phyloP scores from a whole-genome alignment of 1,140 invertebrate species.

The Drosophila ercepeae region DNA sequence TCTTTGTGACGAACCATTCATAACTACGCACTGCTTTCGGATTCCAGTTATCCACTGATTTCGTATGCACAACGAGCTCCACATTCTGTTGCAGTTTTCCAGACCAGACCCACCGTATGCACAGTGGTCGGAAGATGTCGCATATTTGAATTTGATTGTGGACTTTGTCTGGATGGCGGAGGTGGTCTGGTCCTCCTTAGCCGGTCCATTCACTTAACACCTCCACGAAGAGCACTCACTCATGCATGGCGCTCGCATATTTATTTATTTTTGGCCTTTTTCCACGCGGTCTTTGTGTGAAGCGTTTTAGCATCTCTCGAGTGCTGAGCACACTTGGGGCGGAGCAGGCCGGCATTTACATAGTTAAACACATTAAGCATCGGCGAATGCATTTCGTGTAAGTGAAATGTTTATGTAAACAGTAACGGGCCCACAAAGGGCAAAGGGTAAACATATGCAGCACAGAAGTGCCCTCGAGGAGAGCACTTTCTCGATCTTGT shows the following conservation, averaged over 20 bases:
- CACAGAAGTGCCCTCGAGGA: background rate
- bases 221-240: conserved; percentile 49
- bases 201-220: conserved; percentile 55
- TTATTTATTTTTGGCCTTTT: conserved; percentile 79
- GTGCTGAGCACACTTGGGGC: conserved; percentile 53
- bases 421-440: conserved; percentile 23
- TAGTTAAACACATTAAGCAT: conserved; percentile 76
- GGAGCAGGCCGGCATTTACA: conserved; percentile 64
- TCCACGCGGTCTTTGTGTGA: conserved; percentile 46
- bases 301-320: conserved; percentile 74
- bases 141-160: conserved; percentile 35
- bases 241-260: conserved; percentile 73
- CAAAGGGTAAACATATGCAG: conserved; percentile 34
- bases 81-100: conserved; percentile 62
- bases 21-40: conserved; percentile 69
- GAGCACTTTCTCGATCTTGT: conserved; percentile 6
- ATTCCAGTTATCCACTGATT: conserved; percentile 71
- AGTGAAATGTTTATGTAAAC: conserved; percentile 78
- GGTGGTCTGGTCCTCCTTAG: conserved; percentile 3
- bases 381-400: conserved; percentile 53
- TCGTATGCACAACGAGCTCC: conserved; percentile 65
- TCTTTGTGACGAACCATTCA: conserved; percentile 56
- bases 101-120: conserved; percentile 49
- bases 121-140: conserved; percentile 11
- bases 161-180: background rate